These are phyloP conservation scores for Urosaurus nigricauda DNA, from an alignment of 2,797 vertebrate species.

Conservation along the genomic window DNA sequence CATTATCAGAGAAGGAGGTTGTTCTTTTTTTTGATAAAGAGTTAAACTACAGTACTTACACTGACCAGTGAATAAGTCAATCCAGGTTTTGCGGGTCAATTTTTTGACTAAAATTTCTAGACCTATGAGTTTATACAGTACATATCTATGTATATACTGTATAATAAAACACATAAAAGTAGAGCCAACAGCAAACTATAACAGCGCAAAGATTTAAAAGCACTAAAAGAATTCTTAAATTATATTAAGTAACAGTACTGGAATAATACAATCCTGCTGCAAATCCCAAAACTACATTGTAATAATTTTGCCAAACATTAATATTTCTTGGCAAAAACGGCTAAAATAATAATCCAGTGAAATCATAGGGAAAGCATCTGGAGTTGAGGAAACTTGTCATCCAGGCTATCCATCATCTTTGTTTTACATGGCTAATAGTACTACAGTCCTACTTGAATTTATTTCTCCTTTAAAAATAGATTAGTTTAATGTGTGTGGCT, in stretches of 20 bases:
- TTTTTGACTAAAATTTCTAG: no score
- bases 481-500: neutral
- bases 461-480: conserved; percentile 11
- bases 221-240: neutral
- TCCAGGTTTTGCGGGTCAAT: no score
- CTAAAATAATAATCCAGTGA: neutral
- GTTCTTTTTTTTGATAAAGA: no score
- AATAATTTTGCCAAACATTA: conserved; percentile 16
- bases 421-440: conserved; percentile 12
- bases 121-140: neutral
- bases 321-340: conserved; percentile 26
- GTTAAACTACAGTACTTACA: no score
- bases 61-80: no score
- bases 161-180: neutral
- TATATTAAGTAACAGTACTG: neutral
- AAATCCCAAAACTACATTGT: conserved; percentile 3
- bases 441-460: neutral
- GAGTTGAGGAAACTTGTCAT: neutral
- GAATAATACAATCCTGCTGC: neutral
- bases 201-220: neutral
- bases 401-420: conserved; percentile 8
- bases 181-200: neutral
- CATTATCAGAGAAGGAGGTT: no score
- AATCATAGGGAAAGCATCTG: neutral
- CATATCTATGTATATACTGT: neutral